These are phyloP conservation scores for Galeopsomyia nigrocyanea DNA, from an alignment of 2,888 invertebrate genomes.

Conservation along the genomic window DNA sequence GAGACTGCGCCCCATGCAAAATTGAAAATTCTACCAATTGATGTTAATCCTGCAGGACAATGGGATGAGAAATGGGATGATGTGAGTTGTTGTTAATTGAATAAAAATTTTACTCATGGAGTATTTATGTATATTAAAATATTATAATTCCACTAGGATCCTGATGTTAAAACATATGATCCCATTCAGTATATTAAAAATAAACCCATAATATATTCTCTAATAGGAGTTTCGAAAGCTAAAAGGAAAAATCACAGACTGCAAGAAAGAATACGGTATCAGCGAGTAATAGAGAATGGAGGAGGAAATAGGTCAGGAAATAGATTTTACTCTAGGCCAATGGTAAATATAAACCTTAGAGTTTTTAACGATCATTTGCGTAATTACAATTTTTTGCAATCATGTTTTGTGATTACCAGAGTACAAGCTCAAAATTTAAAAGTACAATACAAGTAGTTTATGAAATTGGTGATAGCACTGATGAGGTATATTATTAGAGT, in stretches of 20 bases:
- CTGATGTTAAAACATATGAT: slow-evolving; percentile 48
- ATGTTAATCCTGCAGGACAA: no score
- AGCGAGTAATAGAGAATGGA: slow-evolving; percentile 24
- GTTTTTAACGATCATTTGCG: neutral
- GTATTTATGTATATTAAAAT: no score
- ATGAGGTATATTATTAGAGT: no score
- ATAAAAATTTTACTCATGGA: no score
- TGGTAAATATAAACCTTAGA: neutral
- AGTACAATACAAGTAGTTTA: no score
- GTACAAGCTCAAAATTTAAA: neutral
- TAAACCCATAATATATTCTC: slow-evolving; percentile 37
- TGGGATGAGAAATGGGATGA: no score
- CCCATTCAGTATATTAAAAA: slow-evolving; percentile 45
- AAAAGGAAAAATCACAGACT: slow-evolving; percentile 47
- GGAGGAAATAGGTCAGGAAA: neutral
- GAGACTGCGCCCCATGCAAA: no score
- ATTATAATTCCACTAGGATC: slow-evolving; percentile 40
- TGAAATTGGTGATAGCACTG: no score
- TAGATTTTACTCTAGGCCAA: neutral
- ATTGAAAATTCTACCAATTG: no score
- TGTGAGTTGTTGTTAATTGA: no score
- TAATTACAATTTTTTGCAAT: neutral
- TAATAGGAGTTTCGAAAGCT: slow-evolving; percentile 50
- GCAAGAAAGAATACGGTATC: slow-evolving; percentile 48
- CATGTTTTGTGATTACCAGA: slow-evolving; percentile 1